These are phyloP conservation scores for Achatina immaculata DNA, from an alignment of 1,140 invertebrate species.

Conservation along the genomic window DNA sequence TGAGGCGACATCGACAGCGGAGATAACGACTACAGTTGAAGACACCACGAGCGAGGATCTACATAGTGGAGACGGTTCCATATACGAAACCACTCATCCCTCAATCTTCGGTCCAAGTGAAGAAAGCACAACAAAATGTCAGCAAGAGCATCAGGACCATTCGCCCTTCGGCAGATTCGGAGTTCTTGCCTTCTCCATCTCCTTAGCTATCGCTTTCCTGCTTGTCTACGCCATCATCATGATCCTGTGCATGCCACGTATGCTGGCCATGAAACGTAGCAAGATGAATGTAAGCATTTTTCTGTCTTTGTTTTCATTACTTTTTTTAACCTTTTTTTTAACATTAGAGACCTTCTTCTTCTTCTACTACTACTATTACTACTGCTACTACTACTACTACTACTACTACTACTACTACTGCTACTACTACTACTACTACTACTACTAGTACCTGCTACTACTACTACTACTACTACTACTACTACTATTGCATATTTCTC, in stretches of 20 bases:
- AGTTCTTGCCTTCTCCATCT: conserved; percentile 9
- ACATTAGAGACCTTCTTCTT: not conserved
- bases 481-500: too few species aligned
- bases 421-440: not conserved
- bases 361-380: not conserved
- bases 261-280: not conserved
- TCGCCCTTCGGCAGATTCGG: conserved; percentile 22
- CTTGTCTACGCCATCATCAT: conserved; percentile 22
- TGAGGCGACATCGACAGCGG: too few species aligned
- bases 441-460: not conserved
- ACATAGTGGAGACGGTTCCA: too few species aligned
- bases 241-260: conserved; percentile 26
- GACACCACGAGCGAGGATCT: too few species aligned
- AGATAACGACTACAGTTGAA: too few species aligned
- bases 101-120: too few species aligned
- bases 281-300: not conserved
- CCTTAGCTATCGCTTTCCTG: conserved; percentile 14
- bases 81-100: too few species aligned
- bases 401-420: not conserved
- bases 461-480: not conserved
- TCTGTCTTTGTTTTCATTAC: not conserved
- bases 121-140: too few species aligned
- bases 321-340: not conserved
- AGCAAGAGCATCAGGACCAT: too few species aligned
- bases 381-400: not conserved